phyloP scores from a whole-genome alignment of 2,113 vertebrate genomes.

The Antechinus flavipes region DNA sequence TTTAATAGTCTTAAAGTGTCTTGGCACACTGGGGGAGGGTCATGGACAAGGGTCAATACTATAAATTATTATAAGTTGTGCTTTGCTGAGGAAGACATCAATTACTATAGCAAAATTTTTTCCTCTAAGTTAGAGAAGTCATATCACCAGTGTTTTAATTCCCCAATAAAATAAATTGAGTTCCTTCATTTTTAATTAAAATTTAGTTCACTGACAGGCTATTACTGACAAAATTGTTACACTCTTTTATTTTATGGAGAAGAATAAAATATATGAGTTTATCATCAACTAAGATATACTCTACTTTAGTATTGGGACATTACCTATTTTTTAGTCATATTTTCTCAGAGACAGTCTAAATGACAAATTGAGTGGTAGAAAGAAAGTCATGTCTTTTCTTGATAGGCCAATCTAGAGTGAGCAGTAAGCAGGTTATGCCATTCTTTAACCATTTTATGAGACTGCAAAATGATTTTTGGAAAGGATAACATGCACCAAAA shows the following conservation, averaged over 20 bases:
- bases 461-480: constrained; percentile 1
- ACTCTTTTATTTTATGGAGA: constrained; percentile 58
- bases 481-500: too few species aligned
- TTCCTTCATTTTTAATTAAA: constrained; percentile 69
- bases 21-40: constrained; percentile 14
- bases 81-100: constrained; percentile 20
- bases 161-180: constrained; percentile 54
- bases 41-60: not conserved
- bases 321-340: constrained; percentile 62
- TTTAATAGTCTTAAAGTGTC: constrained; percentile 25
- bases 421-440: constrained; percentile 49
- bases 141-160: constrained; percentile 60
- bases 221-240: constrained; percentile 59
- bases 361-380: constrained; percentile 44
- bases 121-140: constrained; percentile 48
- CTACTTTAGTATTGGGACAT: constrained; percentile 47
- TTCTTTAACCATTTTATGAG: constrained; percentile 46
- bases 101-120: constrained; percentile 31
- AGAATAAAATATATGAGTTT: constrained; percentile 67
- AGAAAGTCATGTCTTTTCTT: constrained; percentile 51
- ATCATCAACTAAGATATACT: constrained; percentile 33
- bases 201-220: constrained; percentile 54
- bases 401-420: constrained; percentile 9
- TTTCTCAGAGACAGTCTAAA: constrained; percentile 58
- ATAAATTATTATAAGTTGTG: constrained; percentile 12